Evolutionary conservation across 2,797 vertebrate species (phyloP), one percentile per base, ranked within the genome.

Genomic region (Sternotherus odoratus): DNA sequence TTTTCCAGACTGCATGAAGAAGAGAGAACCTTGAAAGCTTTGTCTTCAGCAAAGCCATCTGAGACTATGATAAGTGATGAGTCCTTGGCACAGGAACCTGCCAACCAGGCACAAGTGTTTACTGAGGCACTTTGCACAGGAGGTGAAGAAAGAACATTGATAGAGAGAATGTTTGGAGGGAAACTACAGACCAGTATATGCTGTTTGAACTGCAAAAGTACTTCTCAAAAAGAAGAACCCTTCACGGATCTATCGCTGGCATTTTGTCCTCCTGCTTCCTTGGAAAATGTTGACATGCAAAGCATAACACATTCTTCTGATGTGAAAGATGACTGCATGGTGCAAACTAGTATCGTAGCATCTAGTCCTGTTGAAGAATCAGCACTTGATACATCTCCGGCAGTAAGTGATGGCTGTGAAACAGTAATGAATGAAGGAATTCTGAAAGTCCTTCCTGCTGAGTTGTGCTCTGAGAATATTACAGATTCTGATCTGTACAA

Each of bases 171-270:
- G 99, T 99, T 99, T 95, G 99, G 99, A 72, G 99, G 99, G 48
- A 99, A 98, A 92, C 96, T 99, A 53, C 98, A 98, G 89, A 99
- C 99, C 51, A 98, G 98, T 60, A 99, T 99, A 93, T 98, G 99
- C 95, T 99, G 99, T 91, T 98, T 99, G 97, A 99, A 99, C 96
- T 99, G 99, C 96, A 98, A 98, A 97, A 98, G 99, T 89, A 98
- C 98, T 95, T 99, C 99, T 77, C 98, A 99, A 96, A 99, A 99
- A 96, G 99, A 99, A 92, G 99, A 99, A 98, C 99, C 99, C 78
- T 99, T 99, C 96, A 99, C 99, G 23, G 99, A 99, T 96, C 99
- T 99, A 33, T 99, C 99, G 23, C 97, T 99, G 91, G 99, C 99
- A 97, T 99, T 99, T 97, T 99, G 99, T 96, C 99, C 99, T 50